These are phyloP conservation scores for Eulemur macaco DNA, from an alignment of 2,113 vertebrate species.

Conservation along the genomic window DNA sequence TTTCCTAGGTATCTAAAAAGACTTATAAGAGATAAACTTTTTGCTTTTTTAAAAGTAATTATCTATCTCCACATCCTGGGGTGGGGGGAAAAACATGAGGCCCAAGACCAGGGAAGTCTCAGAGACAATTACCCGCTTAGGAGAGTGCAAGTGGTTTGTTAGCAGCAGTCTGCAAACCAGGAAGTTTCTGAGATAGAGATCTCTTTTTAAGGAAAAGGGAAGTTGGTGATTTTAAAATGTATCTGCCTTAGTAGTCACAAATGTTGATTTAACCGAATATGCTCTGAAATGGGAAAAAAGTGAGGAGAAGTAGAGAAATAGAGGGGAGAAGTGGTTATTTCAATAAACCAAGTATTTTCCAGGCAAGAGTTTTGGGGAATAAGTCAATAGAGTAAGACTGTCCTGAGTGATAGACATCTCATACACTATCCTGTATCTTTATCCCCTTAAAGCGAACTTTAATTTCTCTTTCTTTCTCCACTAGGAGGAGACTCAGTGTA, in stretches of 20 bases:
- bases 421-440: background rate
- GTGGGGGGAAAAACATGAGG: background rate
- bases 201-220: conserved; percentile 36
- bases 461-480: background rate
- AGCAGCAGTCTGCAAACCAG: background rate
- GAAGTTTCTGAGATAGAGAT: background rate
- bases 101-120: background rate
- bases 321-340: conserved; percentile 55
- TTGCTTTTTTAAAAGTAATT: background rate
- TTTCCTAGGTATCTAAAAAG: background rate
- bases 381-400: background rate
- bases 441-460: background rate
- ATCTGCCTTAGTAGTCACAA: background rate
- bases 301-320: background rate
- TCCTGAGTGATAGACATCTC: background rate
- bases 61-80: background rate
- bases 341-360: conserved; percentile 28
- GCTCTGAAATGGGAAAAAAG: conserved; percentile 36
- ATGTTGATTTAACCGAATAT: background rate
- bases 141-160: background rate
- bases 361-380: background rate
- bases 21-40: background rate
- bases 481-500: background rate
- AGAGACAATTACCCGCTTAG: background rate
- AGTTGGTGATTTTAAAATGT: conserved; percentile 1